phyloP scores from a whole-genome alignment of 2,113 vertebrate species.

The Pristiophorus japonicus region DNA sequence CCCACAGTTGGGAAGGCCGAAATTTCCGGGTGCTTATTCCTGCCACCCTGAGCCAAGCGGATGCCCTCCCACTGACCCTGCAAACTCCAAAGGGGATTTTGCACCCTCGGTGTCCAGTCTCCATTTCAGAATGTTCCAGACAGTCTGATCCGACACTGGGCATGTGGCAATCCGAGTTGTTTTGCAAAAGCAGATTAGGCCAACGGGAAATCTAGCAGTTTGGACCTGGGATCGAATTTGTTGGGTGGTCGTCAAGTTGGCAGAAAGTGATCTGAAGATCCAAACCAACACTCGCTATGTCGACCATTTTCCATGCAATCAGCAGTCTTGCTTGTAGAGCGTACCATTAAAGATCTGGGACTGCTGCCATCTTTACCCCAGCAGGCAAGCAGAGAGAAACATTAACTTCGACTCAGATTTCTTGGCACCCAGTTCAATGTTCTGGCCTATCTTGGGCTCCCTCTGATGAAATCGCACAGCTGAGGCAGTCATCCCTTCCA shows the following conservation, averaged over 20 bases:
- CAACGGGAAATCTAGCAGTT: neutral
- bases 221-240: neutral
- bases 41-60: neutral
- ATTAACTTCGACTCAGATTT: neutral
- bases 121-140: neutral
- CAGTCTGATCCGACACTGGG: too few relatives aligned
- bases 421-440: neutral
- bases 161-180: neutral
- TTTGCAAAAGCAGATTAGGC: neutral
- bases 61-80: neutral
- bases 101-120: neutral
- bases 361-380: conserved; percentile 18
- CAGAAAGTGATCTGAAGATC: neutral
- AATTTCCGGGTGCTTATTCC: neutral
- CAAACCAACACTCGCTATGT: neutral
- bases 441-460: neutral
- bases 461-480: neutral
- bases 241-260: neutral
- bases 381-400: neutral
- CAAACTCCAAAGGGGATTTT: neutral
- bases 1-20: neutral
- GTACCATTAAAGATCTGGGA: neutral
- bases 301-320: neutral
- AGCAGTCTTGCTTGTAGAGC: neutral
- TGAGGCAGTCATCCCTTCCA: neutral